Evolutionary conservation across 2,888 invertebrate species (phyloP).

Genomic region (Xestia c-nigrum): DNA sequence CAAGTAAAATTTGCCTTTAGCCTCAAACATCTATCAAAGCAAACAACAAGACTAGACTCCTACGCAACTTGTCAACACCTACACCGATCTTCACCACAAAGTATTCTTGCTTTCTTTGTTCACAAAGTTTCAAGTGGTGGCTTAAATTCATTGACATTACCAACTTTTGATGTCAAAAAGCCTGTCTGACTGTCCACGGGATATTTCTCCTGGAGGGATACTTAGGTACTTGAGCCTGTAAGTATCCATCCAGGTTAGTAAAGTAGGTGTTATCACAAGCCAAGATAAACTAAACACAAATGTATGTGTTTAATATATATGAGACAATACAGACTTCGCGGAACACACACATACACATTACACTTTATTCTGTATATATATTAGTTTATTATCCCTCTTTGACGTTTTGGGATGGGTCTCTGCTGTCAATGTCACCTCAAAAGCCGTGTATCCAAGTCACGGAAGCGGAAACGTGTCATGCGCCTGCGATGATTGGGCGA

Average conservation of each 20-base stretch:
- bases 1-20: not conserved
- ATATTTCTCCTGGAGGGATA: not conserved
- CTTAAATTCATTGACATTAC: not conserved
- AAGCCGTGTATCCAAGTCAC: no score
- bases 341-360: no score
- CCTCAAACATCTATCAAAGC: constrained; percentile 1
- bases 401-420: no score
- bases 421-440: no score
- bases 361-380: no score
- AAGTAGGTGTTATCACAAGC: not conserved
- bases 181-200: not conserved
- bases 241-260: not conserved
- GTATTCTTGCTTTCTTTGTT: not conserved
- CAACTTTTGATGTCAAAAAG: not conserved
- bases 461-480: no score
- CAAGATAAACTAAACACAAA: no score
- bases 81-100: not conserved
- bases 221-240: no score
- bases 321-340: no score
- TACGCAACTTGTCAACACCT: not conserved
- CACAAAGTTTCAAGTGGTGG: not conserved
- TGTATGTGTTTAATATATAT: no score
- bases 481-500: no score
- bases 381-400: no score
- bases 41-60: not conserved